A percentile compares a stretch with the other conserved stretches of the same genome.
Conservation (phyloP, 2,888 invertebrate species). For the Oscheius sp. region DNA sequence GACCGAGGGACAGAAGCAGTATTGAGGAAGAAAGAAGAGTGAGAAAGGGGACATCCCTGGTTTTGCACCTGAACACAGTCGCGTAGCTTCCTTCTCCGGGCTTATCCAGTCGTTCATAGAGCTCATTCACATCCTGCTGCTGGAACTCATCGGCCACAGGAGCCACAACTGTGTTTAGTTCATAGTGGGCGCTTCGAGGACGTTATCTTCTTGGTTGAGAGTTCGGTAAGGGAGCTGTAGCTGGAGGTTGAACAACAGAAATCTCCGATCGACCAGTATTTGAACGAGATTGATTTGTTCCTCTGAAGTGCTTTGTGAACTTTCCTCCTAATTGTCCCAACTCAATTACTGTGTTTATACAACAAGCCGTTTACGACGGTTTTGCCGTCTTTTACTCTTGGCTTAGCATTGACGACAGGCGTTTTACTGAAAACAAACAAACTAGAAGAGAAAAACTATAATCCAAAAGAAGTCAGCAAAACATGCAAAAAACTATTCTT, state of each 20-base stretch:
- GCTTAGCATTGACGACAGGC: too few species aligned
- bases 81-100: slow-evolving; percentile 99
- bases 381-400: too few species aligned
- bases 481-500: too few species aligned
- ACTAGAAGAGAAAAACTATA: too few species aligned
- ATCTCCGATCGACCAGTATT: slow-evolving; percentile 31
- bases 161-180: slow-evolving; percentile 54
- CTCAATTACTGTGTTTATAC: too few species aligned
- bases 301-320: too few species aligned
- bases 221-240: slow-evolving; percentile 42
- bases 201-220: slow-evolving; percentile 50
- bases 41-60: slow-evolving; percentile 45
- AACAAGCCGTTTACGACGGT: too few species aligned
- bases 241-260: slow-evolving; percentile 38
- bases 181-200: slow-evolving; percentile 63
- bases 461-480: too few species aligned
- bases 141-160: slow-evolving; percentile 44
- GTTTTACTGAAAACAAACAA: too few species aligned
- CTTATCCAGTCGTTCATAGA: slow-evolving; percentile 95
- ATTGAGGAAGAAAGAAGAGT: slow-evolving; percentile 72
- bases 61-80: slow-evolving; percentile 92
- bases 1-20: slow-evolving; percentile 61
- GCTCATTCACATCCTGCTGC: slow-evolving; percentile 59
- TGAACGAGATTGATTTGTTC: slow-evolving; percentile 39
- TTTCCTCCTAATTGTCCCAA: too few species aligned